Base-by-base conservation (phyloP, 2,113 vertebrate species). In the Erpornis zantholeuca region DNA sequence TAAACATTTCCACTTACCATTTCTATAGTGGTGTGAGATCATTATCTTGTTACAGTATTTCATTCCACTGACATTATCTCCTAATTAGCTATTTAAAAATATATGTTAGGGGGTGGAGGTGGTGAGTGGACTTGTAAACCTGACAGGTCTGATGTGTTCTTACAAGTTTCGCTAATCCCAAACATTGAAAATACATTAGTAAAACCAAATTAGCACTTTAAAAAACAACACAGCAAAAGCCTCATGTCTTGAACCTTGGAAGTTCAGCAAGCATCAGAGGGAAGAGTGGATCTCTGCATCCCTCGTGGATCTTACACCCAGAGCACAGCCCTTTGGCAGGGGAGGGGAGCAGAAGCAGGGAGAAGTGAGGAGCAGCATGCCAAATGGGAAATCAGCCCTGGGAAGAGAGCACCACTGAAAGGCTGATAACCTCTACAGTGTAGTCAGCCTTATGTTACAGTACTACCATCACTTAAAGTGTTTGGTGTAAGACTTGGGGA, bases 31-130 rank as follows among this genome's bases (percentile, higher is more conserved):
- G 52, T 76, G 86, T 5, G 12, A 92, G 88, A 92, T 94, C 88
- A 69, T 94, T 97, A 93, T 95, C 92, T 96, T 64, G 56, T 78
- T 83, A 86, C 92, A 86, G 57, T 79, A 70, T 88, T 96, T 84
- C 16, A 28, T 95, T 96, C 86, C 69, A 57, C 80, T 69, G 80
- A 83, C 61, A 84, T 92, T 92, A 92, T 88, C 88, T 95, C 82
- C 90, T 95, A 93, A 96, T 95, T 93, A 95, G 80, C 61, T 86
- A 92, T 89, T 92, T 96, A 57, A 96, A 97, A 96, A 90, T 95
- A 94, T 86, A 92, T 76, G 68, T 93, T 92, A 93, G 49, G 82
- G 44, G 49, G 72, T 88, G 90, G 81, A 93, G 45, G 94, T 92
- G 80, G 53, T 0, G 1, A 95, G 61, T 79, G 90, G 82, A 88